Evolutionary conservation across 1,140 invertebrate species (phyloP).

Genomic region (Dreissena rostriformis): DNA sequence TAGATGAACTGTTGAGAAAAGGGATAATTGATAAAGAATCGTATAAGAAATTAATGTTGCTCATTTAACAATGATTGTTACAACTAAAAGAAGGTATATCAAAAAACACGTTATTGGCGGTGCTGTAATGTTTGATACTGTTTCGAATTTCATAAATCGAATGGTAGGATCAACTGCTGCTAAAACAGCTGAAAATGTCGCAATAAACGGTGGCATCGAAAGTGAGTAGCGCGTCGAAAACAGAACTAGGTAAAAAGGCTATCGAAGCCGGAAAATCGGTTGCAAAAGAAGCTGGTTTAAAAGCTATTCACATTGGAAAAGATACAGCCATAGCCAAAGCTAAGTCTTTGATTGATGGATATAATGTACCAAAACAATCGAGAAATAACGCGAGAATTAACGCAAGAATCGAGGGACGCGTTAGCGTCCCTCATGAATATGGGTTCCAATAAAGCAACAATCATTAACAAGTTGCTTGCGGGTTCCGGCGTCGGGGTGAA

Average conservation of each 20-base stretch:
- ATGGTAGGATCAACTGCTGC: not conserved
- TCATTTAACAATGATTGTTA: not conserved
- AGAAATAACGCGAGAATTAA: not conserved
- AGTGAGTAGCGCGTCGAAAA: too few species aligned
- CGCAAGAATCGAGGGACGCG: not conserved
- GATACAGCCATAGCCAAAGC: not conserved
- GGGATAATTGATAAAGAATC: not conserved
- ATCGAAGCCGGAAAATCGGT: not conserved
- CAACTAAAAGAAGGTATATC: not conserved
- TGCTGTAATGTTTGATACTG: not conserved
- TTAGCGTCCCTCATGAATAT: not conserved
- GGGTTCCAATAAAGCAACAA: not conserved
- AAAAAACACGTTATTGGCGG: constrained; percentile 5
- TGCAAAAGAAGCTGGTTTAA: not conserved
- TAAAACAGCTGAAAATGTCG: not conserved
- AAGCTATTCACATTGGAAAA: not conserved
- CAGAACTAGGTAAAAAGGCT: not conserved
- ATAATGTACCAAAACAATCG: not conserved
- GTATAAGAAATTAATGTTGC: not conserved
- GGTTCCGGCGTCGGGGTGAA: not conserved
- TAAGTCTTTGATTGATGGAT: too few species aligned
- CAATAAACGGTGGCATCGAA: not conserved
- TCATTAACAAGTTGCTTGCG: not conserved
- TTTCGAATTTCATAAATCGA: not conserved
- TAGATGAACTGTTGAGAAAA: not conserved